Percentiles rank a stretch among this genome's conserved stretches.
Conservation (phyloP, 1,140 invertebrate species). For the Drosophila pallidifrons region DNA sequence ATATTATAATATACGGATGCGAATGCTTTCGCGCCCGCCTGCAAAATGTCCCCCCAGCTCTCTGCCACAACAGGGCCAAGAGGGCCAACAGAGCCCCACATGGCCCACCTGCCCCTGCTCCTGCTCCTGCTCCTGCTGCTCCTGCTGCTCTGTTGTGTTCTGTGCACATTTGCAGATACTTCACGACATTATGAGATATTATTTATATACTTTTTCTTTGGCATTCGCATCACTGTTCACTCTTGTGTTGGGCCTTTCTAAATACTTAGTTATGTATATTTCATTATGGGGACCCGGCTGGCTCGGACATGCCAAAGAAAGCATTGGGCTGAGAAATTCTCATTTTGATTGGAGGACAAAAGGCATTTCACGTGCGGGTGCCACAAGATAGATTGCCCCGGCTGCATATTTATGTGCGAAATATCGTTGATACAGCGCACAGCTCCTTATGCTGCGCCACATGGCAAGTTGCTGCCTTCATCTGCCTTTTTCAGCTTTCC, state of each 20-base stretch:
- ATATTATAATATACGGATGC: conserved; percentile 84
- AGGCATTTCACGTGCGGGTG: conserved; percentile 77
- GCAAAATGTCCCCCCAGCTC: conserved; percentile 2
- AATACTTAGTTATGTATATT: conserved; percentile 69
- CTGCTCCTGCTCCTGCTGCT: conserved; percentile 1
- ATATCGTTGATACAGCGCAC: conserved; percentile 62
- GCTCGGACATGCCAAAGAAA: conserved; percentile 22
- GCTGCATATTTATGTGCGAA: conserved; percentile 81
- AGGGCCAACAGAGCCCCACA: conserved; percentile 17
- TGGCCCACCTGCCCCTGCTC: conserved; percentile 6
- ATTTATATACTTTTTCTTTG: conserved; percentile 65
- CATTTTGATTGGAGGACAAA: conserved; percentile 67
- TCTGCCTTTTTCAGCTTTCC: not conserved
- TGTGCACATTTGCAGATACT: conserved; percentile 64
- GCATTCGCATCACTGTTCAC: conserved; percentile 23
- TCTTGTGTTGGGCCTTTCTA: conserved; percentile 10
- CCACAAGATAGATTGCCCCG: conserved; percentile 77
- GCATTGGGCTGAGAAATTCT: conserved; percentile 49
- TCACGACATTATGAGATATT: conserved; percentile 82
- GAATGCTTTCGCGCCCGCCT: conserved; percentile 46
- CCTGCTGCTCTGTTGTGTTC: not conserved
- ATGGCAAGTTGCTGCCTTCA: conserved; percentile 32
- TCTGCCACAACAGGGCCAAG: not conserved
- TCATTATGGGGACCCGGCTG: conserved; percentile 57
- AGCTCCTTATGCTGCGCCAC: conserved; percentile 49